Evolutionary conservation across 2,888 invertebrate genomes (phyloP), one percentile per base, ranked within the genome.

Genomic region (Acanthacorydalis orientalis): DNA sequence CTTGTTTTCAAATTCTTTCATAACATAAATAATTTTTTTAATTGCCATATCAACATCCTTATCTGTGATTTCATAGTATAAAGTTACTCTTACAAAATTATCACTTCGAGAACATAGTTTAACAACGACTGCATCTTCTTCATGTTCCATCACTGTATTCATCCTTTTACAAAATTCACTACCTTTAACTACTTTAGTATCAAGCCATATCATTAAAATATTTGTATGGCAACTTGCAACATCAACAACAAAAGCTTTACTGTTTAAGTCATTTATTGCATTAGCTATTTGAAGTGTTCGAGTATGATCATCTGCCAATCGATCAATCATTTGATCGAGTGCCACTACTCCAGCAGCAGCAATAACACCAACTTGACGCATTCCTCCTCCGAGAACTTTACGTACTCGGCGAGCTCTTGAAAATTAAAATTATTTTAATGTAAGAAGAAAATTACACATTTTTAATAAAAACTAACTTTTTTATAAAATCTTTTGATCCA

Each of bases 371-470:
- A 75, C 78, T 68, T 97, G 96, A 48, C 96, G 73, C 91, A 92
- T 88, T 1, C 86, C 93, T 32, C 96, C 96, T 16, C 97, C 96
- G 40, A 97, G 64, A 43, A 80, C 85, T 69, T 96, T 95, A 47
- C 93, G 75, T 38, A 79, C 57, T 47, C 89, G 76, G 9, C 79
- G 75, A 0, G 91, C 90, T 58, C 89, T 89, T 23, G 10, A 11
- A 42, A 42, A 14, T 40, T 44, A 47, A 40, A 40, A n/a, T 23
- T 3, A 41, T 12, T 14, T 11, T 23, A 40, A 14, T 3, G 7
- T 14, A 41, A n/a, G 2, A 23, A 23, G 11, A 31, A 31, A 43
- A 7, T 41, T 16, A 41, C 7, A 15, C 6, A 43, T 15, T 44
- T 4, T 11, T 31, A 46, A 46, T 14, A 52, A 47, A 31, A 8